These are phyloP conservation scores for Oophaga sylvatica DNA, from an alignment of 2,797 vertebrate genomes.

Conservation along the genomic window DNA sequence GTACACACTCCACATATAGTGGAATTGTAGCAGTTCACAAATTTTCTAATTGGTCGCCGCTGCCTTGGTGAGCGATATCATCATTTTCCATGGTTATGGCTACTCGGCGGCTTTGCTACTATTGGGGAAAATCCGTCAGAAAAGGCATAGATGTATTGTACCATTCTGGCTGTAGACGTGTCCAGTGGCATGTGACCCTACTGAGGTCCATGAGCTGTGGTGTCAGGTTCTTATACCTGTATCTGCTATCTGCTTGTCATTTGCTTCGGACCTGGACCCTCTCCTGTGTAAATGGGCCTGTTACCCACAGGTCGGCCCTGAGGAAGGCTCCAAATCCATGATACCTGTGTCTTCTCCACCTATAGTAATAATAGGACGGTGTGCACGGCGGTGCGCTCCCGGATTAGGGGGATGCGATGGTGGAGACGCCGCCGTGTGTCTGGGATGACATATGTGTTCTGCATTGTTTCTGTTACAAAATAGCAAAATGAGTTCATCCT, in stretches of 20 bases:
- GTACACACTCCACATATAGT: not conserved
- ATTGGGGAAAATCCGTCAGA: not conserved
- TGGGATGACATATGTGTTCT: conserved; percentile 12
- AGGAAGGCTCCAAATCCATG: no score
- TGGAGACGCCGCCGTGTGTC: conserved; percentile 2
- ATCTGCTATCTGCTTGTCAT: not conserved
- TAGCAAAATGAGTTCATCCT: conserved; percentile 38
- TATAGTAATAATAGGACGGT: no score
- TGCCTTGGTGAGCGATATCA: not conserved
- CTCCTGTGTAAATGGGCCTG: not conserved
- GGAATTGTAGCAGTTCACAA: not conserved
- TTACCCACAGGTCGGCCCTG: not conserved
- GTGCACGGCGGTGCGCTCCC: not conserved
- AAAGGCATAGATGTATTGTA: not conserved
- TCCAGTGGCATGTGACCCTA: not conserved
- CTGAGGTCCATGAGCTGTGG: not conserved
- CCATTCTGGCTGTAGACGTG: not conserved
- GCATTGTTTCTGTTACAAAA: conserved; percentile 15
- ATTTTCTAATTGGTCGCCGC: not conserved
- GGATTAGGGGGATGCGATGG: not conserved
- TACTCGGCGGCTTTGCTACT: not conserved
- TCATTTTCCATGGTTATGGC: not conserved
- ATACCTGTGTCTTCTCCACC: no score
- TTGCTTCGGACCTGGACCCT: no score
- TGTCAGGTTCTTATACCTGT: not conserved